These are phyloP conservation scores for Perodicticus potto DNA, from an alignment of 2,797 vertebrate species.

Conservation along the genomic window DNA sequence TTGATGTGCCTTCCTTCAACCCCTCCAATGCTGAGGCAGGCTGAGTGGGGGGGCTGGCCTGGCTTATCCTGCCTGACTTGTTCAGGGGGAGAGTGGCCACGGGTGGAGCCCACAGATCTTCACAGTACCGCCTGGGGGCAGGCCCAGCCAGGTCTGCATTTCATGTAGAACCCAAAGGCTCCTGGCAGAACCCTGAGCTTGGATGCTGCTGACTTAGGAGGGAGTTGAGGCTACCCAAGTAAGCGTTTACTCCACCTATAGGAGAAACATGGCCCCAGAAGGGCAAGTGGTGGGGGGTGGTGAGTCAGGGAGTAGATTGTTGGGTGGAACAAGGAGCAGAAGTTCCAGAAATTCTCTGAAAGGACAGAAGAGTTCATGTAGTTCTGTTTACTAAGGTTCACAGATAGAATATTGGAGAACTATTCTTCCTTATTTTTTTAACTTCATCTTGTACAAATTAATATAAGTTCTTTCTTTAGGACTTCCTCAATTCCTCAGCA, in stretches of 20 bases:
- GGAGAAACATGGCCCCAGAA: background rate
- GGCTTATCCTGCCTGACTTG: background rate
- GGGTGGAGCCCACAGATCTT: background rate
- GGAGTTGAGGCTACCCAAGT: background rate
- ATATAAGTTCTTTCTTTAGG: background rate
- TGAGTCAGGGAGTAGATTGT: too few relatives aligned
- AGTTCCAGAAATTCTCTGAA: background rate
- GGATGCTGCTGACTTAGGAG: background rate
- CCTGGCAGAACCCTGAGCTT: background rate
- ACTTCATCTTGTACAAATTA: constrained; percentile 14
- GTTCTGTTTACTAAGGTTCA: background rate
- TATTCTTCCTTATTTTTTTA: background rate
- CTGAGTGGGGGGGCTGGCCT: background rate
- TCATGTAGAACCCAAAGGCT: background rate
- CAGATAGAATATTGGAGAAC: background rate
- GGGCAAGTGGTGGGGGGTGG: background rate
- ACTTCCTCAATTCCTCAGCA: background rate
- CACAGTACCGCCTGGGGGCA: background rate
- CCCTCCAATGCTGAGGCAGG: background rate
- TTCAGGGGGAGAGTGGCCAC: background rate
- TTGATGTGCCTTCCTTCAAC: background rate
- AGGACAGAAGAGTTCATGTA: background rate
- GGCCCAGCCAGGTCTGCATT: background rate
- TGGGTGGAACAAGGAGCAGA: background rate
- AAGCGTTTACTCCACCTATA: background rate